These are phyloP conservation scores for Bombylius major DNA, from an alignment of 2,888 invertebrate genomes.

Conservation along the genomic window DNA sequence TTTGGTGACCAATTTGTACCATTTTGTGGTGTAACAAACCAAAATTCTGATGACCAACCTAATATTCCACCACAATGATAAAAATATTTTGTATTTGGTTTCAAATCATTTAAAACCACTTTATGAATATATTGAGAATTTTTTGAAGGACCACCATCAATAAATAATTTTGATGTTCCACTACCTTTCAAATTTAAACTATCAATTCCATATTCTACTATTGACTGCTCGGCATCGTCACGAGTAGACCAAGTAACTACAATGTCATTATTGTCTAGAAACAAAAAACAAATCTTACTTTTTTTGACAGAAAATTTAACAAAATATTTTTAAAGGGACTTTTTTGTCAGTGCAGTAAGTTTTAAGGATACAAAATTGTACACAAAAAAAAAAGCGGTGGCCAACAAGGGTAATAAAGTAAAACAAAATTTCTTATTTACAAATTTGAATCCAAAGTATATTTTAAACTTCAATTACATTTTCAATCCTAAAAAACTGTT, in stretches of 20 bases:
- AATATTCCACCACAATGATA: slow-evolving; percentile 70
- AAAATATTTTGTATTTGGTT: slow-evolving; percentile 52
- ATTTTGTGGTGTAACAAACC: slow-evolving; percentile 58
- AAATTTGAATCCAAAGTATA: no score
- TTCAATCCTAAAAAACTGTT: not conserved
- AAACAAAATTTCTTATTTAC: no score
- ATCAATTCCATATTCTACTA: slow-evolving; percentile 61
- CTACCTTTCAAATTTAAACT: slow-evolving; percentile 41
- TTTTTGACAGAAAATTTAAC: no score
- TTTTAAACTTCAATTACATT: not conserved
- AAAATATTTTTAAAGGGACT: not conserved
- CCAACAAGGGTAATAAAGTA: no score
- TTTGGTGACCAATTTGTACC: slow-evolving; percentile 62
- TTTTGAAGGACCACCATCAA: slow-evolving; percentile 56
- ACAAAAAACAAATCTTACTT: no score
- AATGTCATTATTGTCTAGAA: no score
- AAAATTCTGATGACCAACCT: slow-evolving; percentile 74
- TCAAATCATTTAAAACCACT: slow-evolving; percentile 43
- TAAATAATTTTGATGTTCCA: slow-evolving; percentile 51
- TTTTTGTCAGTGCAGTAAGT: no score
- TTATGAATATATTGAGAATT: slow-evolving; percentile 62
- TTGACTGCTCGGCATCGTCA: slow-evolving; percentile 50
- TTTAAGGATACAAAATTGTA: no score
- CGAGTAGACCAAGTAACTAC: slow-evolving; percentile 73
- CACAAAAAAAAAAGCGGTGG: no score